phyloP scores from a whole-genome alignment of 2,113 vertebrate genomes.

The Otocyon megalotis region DNA sequence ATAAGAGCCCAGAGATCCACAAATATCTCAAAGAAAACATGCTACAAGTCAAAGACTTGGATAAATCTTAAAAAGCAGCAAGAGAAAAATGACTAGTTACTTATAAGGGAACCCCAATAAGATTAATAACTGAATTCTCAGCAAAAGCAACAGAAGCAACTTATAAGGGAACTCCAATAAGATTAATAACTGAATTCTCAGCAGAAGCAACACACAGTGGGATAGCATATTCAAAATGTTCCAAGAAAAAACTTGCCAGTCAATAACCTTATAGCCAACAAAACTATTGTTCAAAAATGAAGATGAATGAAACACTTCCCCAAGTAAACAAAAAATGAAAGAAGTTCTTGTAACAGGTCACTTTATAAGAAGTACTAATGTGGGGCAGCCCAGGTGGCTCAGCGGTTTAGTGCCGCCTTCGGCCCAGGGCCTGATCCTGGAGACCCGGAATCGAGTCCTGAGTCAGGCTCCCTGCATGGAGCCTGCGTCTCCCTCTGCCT shows the following conservation, averaged over 20 bases:
- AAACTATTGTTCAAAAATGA: conserved; percentile 13
- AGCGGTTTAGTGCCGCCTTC: no score
- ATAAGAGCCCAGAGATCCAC: background rate
- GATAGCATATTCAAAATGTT: background rate
- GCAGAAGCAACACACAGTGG: background rate
- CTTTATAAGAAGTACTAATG: background rate
- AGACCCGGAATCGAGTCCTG: no score
- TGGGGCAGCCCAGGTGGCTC: no score
- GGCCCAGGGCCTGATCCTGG: no score
- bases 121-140: background rate
- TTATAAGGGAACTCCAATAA: background rate
- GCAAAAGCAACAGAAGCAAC: background rate
- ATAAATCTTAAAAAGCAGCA: background rate
- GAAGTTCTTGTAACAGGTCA: background rate
- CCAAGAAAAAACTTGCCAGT: background rate
- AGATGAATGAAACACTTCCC: background rate
- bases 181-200: background rate
- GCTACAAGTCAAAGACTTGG: background rate
- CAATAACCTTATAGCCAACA: background rate
- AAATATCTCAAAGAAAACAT: background rate
- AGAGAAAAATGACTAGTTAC: background rate
- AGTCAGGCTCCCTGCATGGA: no score
- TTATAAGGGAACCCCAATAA: background rate
- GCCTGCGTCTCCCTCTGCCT: no score
- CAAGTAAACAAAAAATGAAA: background rate